phyloP scores from a whole-genome alignment of 2,113 vertebrate species.

The Lontra canadensis region DNA sequence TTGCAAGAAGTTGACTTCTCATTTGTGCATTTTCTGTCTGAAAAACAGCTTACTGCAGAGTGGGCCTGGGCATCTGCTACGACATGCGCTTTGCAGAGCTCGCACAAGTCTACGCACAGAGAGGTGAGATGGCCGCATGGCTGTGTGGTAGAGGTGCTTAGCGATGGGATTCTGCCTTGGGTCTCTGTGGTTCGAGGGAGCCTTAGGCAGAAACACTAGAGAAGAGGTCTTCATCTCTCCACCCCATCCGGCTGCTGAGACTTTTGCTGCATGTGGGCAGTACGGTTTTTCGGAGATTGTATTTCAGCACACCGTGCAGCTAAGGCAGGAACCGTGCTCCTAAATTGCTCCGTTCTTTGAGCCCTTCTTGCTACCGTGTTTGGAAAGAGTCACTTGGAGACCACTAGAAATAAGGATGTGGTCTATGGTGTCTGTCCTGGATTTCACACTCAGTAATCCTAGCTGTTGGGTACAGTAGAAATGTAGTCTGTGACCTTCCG shows the following conservation, averaged over 20 bases:
- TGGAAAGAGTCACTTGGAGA: background rate
- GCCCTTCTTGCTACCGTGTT: background rate
- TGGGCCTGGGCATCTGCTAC: conserved; percentile 98
- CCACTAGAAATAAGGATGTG: background rate
- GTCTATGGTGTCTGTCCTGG: background rate
- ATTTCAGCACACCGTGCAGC: background rate
- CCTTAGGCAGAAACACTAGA: background rate
- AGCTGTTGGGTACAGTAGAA: background rate
- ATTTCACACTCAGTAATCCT: background rate
- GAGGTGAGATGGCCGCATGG: conserved; percentile 85
- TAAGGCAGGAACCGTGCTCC: background rate
- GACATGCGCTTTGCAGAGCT: conserved; percentile 97
- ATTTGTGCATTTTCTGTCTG: conserved; percentile 77
- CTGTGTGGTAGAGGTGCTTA: background rate
- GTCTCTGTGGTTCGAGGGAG: background rate
- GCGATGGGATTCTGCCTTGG: background rate
- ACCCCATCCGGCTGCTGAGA: background rate
- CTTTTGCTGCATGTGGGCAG: accelerated
- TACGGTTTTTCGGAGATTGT: background rate
- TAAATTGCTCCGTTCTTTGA: background rate
- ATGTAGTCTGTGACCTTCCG: background rate
- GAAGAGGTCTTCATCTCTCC: background rate
- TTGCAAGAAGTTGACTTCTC: background rate
- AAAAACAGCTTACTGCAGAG: conserved; percentile 93
- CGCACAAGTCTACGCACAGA: conserved; percentile 94